A percentile compares a stretch with the other conserved stretches of the same genome.
Evolutionary conservation across 2,113 vertebrate species (phyloP).

Genomic region (Alectura lathami): DNA sequence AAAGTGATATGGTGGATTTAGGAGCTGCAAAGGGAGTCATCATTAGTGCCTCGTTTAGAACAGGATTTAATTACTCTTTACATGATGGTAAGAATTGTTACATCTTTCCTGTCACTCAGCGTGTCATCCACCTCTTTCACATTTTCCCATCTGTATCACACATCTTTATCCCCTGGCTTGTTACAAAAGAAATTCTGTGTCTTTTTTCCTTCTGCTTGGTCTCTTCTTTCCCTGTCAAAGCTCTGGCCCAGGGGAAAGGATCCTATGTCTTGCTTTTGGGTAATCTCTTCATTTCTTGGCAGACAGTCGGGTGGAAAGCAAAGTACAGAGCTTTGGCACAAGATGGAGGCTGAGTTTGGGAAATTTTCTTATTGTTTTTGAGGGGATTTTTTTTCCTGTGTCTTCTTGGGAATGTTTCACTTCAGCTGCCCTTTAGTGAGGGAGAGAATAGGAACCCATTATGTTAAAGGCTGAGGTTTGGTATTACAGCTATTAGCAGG

Average conservation of each 20-base stretch:
- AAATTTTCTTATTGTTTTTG: constrained; percentile 4
- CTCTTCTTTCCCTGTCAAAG: background rate
- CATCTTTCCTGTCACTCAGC: background rate
- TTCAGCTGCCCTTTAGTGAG: background rate
- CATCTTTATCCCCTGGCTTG: background rate
- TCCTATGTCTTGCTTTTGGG: constrained; percentile 10
- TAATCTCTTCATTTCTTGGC: constrained; percentile 13
- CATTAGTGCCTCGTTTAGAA: background rate
- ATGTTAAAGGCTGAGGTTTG: constrained; percentile 22
- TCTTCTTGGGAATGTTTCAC: constrained; percentile 33
- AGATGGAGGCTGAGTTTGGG: background rate
- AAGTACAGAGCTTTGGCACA: constrained; percentile 1
- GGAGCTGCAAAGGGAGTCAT: background rate
- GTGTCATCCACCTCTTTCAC: background rate
- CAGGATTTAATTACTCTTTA: background rate
- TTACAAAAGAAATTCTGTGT: background rate
- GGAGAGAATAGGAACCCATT: background rate
- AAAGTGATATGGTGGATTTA: background rate
- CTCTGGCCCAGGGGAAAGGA: background rate
- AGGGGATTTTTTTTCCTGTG: background rate
- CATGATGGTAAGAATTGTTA: background rate
- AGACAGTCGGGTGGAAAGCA: constrained; percentile 7
- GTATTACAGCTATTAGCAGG: constrained; percentile 33
- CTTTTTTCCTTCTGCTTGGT: background rate
- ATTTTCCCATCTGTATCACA: background rate